phyloP scores from a whole-genome alignment of 2,113 vertebrate species.

The Labrus mixtus region DNA sequence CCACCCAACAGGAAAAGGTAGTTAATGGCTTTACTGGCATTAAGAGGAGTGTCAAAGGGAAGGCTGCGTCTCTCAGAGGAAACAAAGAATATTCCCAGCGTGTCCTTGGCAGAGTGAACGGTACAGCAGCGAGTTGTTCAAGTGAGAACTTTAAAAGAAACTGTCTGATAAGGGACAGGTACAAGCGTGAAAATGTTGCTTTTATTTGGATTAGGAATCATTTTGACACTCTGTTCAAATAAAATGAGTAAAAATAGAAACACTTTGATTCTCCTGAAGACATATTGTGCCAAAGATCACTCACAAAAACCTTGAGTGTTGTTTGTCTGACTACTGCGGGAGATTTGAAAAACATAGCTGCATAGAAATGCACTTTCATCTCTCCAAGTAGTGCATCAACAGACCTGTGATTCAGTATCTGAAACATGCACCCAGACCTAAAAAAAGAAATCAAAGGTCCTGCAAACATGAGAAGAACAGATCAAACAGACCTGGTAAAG shows the following conservation, averaged over 20 bases:
- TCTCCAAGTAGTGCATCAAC: constrained; percentile 56
- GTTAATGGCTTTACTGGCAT: constrained; percentile 18
- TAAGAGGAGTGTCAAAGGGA: constrained; percentile 23
- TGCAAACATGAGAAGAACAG: constrained; percentile 29
- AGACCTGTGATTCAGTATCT: constrained; percentile 37
- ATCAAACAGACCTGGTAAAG: constrained; percentile 58
- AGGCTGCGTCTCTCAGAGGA: constrained; percentile 19
- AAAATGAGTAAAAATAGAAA: constrained; percentile 56
- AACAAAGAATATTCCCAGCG: constrained; percentile 17
- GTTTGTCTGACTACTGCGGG: constrained; percentile 49
- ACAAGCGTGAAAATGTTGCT: constrained; percentile 15
- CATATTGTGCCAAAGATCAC: constrained; percentile 55
- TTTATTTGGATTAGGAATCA: constrained; percentile 8
- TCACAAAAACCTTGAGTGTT: constrained; percentile 41
- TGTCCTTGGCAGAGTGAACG: constrained; percentile 23
- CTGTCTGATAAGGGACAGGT: not conserved
- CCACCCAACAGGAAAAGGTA: constrained; percentile 28
- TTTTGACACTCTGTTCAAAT: constrained; percentile 51
- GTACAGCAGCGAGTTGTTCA: not conserved
- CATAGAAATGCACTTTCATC: constrained; percentile 73
- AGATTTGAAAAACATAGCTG: constrained; percentile 52
- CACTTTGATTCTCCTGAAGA: constrained; percentile 69
- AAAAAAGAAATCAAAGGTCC: constrained; percentile 54
- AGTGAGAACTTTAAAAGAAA: constrained; percentile 6
- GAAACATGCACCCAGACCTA: constrained; percentile 44